Base-by-base conservation (phyloP, 2,113 vertebrate genomes). In the Siniperca chuatsi region DNA sequence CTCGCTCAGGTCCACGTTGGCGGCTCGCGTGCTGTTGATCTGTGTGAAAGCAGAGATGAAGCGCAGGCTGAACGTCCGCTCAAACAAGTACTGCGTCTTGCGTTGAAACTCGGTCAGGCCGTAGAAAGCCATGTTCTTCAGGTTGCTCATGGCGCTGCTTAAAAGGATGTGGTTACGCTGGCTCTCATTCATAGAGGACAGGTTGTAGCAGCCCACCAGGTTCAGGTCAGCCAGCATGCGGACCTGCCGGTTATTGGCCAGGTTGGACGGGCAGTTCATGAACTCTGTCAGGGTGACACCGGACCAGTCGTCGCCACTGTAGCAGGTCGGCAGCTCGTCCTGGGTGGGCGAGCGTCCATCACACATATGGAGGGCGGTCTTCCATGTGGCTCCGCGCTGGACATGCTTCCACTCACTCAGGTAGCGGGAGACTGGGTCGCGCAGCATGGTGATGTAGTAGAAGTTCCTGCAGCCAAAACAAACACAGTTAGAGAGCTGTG, bases 391-490 rank as follows among this genome's bases (percentile, higher is more conserved):
- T 0, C 98, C 98, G 21, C 98, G 96, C 94, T 99, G 98, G 83
- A 99, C 98, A 0, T 99, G 98, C 80, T 99, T 99, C 98, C 98
- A 99, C 78, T 99, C 98, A 2, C 98, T 99, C 93, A 99, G 92
- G 95, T 98, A 99, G 58, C 98, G 97, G 23, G 98, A 99, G 89
- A 99, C 98, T 0, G 98, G 98, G 91, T 99, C 98, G 72, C 98
- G 96, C 95, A 99, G 95, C 98, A 99, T 99, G 13, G 98, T 99
- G 95, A 99, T 99, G 95, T 99, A 99, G 93, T 99, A 99, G 96
- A 99, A 99, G 94, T 99, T 99, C 96, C 98, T 99, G 96, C 87
- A 97, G 97, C 73, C 95, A 91, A 95, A 92, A 93, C 74, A 94
- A 91, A 92, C 89, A 94, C 89, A 92, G 82, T 92, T 73, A 94